phyloP scores from a whole-genome alignment of 2,113 vertebrate genomes.

The Phylloscopus trochilus region DNA sequence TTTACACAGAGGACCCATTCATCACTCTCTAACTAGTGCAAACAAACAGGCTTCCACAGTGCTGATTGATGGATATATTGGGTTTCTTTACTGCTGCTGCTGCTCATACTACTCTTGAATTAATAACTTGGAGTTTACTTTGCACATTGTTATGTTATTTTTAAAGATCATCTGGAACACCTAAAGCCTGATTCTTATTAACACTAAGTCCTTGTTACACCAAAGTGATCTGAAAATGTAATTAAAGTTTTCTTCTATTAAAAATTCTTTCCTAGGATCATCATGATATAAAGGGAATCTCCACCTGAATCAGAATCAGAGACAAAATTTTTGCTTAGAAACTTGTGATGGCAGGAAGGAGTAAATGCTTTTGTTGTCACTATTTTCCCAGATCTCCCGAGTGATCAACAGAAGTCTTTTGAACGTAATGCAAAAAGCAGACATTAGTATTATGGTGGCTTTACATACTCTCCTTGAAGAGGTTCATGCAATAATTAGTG shows the following conservation, averaged over 20 bases:
- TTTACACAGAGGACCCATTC: conserved; percentile 66
- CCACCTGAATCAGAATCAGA: background rate
- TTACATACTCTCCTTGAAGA: background rate
- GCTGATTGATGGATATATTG: conserved; percentile 62
- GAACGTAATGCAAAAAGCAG: background rate
- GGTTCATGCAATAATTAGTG: background rate
- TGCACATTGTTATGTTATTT: conserved; percentile 42
- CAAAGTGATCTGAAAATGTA: background rate
- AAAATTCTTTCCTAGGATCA: background rate
- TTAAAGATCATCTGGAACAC: conserved; percentile 33
- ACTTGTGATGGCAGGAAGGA: background rate
- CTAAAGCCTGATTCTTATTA: conserved; percentile 25
- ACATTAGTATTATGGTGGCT: background rate
- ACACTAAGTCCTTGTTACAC: background rate
- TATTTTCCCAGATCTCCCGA: background rate
- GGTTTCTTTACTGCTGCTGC: conserved; percentile 50
- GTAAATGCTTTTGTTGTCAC: background rate
- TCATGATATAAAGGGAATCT: background rate
- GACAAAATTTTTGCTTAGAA: background rate
- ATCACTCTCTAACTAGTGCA: conserved; percentile 62
- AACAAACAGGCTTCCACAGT: conserved; percentile 60
- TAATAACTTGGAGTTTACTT: conserved; percentile 43
- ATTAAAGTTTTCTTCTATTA: background rate
- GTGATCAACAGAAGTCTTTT: background rate
- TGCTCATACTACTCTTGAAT: conserved; percentile 38